phyloP scores from a whole-genome alignment of 2,113 vertebrate genomes.

The Microcebus tavaratra region DNA sequence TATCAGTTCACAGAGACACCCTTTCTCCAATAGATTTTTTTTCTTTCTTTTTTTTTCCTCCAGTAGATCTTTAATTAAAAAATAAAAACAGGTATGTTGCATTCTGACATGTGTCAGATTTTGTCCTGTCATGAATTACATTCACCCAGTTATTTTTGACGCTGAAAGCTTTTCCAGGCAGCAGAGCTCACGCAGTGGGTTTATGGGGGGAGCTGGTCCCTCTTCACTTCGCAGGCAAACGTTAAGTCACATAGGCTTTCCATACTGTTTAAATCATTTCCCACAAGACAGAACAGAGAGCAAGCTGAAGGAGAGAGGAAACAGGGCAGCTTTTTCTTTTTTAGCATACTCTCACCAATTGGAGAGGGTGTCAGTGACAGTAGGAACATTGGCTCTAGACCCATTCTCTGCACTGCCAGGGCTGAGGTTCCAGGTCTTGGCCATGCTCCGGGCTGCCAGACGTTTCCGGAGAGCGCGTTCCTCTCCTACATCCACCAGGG shows the following conservation, averaged over 20 bases:
- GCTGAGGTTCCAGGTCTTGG: neutral
- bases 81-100: neutral
- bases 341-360: neutral
- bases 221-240: neutral
- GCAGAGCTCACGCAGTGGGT: neutral
- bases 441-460: neutral
- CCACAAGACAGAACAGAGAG: neutral
- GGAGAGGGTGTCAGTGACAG: neutral
- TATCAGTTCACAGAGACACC: neutral
- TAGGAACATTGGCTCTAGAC: neutral
- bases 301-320: neutral
- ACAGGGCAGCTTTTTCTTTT: neutral
- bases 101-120: neutral
- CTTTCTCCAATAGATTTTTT: neutral
- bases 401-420: neutral
- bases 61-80: neutral
- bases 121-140: neutral
- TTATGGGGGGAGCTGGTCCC: neutral
- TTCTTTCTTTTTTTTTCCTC: no score
- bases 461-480: fast-evolving
- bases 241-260: neutral
- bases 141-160: neutral
- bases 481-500: conserved; percentile 43
- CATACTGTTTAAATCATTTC: neutral
- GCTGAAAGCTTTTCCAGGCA: neutral